phyloP scores from a whole-genome alignment of 2,888 invertebrate species.

The Clivina fossor region DNA sequence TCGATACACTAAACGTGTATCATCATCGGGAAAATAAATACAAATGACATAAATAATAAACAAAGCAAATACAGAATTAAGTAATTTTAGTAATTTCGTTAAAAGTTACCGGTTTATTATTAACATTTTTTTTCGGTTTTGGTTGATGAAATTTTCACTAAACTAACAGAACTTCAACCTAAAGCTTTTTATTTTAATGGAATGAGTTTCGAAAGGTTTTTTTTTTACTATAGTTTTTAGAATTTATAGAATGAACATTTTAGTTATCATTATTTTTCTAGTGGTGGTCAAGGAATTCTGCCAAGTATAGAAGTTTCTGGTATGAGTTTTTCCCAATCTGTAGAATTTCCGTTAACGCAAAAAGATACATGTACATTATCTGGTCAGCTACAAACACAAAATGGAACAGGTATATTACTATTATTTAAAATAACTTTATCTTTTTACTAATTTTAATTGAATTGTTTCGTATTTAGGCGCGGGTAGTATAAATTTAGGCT shows the following conservation, averaged over 20 bases:
- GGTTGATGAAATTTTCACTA: no score
- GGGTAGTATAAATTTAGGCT: conserved; percentile 75
- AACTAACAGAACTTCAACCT: no score
- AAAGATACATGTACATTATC: conserved; percentile 83
- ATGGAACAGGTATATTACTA: conserved; percentile 72
- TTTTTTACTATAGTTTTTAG: background rate
- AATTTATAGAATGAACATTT: conserved; percentile 3
- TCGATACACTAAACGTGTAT: no score
- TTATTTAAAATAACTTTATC: conserved; percentile 1
- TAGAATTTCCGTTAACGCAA: conserved; percentile 87
- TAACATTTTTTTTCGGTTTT: no score
- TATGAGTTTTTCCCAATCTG: conserved; percentile 89
- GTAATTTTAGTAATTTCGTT: conserved; percentile 18
- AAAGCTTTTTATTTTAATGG: no score
- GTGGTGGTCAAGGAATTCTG: conserved; percentile 58
- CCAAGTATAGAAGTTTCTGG: conserved; percentile 88
- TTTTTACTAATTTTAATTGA: conserved; percentile 3
- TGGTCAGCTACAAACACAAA: conserved; percentile 80
- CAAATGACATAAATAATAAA: no score
- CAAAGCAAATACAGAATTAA: no score
- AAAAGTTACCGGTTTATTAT: background rate
- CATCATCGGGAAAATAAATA: no score
- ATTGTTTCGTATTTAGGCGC: conserved; percentile 56
- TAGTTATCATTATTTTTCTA: conserved; percentile 41
- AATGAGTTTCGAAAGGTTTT: no score